Evolutionary conservation across 2,888 invertebrate genomes (phyloP), one percentile per base, ranked within the genome.

Genomic region (Ellobium chinense): DNA sequence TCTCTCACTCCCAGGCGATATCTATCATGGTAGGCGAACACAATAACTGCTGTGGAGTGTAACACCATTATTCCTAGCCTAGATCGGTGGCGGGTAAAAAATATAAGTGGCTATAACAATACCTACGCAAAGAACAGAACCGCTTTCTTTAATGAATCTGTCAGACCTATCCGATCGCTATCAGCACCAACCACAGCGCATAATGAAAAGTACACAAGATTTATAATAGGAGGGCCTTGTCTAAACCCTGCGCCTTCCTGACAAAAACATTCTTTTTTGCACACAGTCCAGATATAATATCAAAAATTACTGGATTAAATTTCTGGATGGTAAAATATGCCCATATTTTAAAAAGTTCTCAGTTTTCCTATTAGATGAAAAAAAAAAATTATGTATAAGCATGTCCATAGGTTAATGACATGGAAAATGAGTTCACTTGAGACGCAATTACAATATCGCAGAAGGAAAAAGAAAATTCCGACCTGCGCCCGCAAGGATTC

Each of bases 81-180:
- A 46, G 18, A 46, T 46, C 46, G 18, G 46, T 12, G 18, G 18
- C 7, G 18, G 46, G 18, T 46, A 46, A 46, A 46, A 46, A 46
- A 46, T 12, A 46, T 12, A 46, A 18, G 9, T 46, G 46, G 9
- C 18, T 46, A 46, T 46, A 18, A 46, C 46, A 46, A 46, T 18
- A 46, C 7, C 18, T 12, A 18, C 46, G 37, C n/a, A 34, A 36
- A 39, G 14, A 39, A 1, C 27, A 39, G 27, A 39, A 62, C 39
- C 39, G 18, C 29, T 62, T n/a, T 39, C 39, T 39, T n/a, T 73
- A 60, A 73, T 39, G 73, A 73, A 62, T 60, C 39, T 73, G 73
- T 73, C 62, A 72, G 24, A 27, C 24, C 27, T 73, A 27, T 62
- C 36, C 14, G 73, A 60, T 60, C 24, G 39, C 29, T 73, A 73